Evolutionary conservation across 2,797 vertebrate species (phyloP).

Genomic region (Fundulus diaphanus): DNA sequence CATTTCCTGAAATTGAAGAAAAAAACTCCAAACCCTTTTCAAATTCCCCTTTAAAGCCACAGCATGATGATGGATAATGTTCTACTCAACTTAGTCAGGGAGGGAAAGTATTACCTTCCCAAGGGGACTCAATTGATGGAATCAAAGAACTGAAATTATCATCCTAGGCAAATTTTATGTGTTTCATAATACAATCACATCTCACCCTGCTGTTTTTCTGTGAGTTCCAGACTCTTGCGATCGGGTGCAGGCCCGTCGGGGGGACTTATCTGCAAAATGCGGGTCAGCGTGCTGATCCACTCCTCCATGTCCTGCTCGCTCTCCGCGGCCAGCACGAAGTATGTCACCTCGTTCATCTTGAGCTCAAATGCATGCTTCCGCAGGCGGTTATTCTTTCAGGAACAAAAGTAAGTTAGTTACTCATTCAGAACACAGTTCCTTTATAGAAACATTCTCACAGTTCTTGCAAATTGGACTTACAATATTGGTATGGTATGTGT

Average conservation of each 20-base stretch:
- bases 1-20: constrained; percentile 48
- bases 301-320: constrained; percentile 99
- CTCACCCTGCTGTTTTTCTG: constrained; percentile 91
- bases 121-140: constrained; percentile 34
- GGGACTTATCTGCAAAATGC: constrained; percentile 96
- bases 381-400: constrained; percentile 90
- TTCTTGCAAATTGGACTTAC: not conserved
- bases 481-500: not conserved
- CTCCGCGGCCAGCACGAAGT: constrained; percentile 98
- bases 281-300: constrained; percentile 96
- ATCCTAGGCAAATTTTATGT: not conserved
- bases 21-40: not conserved
- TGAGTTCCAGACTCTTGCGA: constrained; percentile 92
- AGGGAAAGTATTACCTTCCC: constrained; percentile 19
- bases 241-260: constrained; percentile 89
- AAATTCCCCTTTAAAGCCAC: constrained; percentile 14
- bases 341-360: constrained; percentile 99
- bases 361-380: constrained; percentile 97
- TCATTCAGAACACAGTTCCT: constrained; percentile 6
- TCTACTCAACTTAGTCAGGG: constrained; percentile 22
- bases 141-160: constrained; percentile 25
- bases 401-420: constrained; percentile 14
- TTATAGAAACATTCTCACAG: not conserved
- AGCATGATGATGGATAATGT: constrained; percentile 29
- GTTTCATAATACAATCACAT: constrained; percentile 14